A percentile compares a stretch with the other conserved stretches of the same genome.
phyloP scores from a whole-genome alignment of 1,140 invertebrate genomes.

The Phocides pigmalion region DNA sequence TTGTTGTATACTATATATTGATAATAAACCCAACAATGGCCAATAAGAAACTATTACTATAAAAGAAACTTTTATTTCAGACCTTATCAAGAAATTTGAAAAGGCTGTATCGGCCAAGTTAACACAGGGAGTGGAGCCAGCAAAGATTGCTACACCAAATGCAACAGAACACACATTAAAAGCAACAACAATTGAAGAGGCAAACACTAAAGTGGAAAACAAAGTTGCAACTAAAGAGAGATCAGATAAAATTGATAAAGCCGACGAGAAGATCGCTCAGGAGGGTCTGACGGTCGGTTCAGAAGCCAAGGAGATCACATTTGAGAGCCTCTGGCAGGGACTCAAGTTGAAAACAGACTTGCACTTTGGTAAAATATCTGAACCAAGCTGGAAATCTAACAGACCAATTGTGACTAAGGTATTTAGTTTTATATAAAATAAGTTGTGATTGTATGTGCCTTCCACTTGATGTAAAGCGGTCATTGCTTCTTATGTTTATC shows the following conservation, averaged over 20 bases:
- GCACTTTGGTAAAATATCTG: conserved; percentile 74
- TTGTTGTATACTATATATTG: too few species aligned
- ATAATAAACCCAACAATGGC: too few species aligned
- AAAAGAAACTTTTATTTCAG: conserved; percentile 45
- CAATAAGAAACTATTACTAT: neutral
- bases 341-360: conserved; percentile 72
- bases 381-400: conserved; percentile 69
- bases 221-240: conserved; percentile 38
- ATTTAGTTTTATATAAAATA: neutral
- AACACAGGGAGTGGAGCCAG: conserved; percentile 38
- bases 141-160: conserved; percentile 29
- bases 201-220: conserved; percentile 36
- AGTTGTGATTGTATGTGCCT: too few species aligned
- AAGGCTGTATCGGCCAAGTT: conserved; percentile 50
- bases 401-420: conserved; percentile 73
- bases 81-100: conserved; percentile 67
- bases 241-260: conserved; percentile 40
- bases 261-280: conserved; percentile 51
- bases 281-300: conserved; percentile 55
- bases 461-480: too few species aligned
- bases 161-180: conserved; percentile 44
- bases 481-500: too few species aligned
- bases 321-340: conserved; percentile 68
- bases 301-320: conserved; percentile 66
- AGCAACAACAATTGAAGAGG: conserved; percentile 55